A percentile compares a stretch with the other conserved stretches of the same genome.
Evolutionary conservation across 1,140 invertebrate genomes (phyloP).

Genomic region (Drosophila varians): DNA sequence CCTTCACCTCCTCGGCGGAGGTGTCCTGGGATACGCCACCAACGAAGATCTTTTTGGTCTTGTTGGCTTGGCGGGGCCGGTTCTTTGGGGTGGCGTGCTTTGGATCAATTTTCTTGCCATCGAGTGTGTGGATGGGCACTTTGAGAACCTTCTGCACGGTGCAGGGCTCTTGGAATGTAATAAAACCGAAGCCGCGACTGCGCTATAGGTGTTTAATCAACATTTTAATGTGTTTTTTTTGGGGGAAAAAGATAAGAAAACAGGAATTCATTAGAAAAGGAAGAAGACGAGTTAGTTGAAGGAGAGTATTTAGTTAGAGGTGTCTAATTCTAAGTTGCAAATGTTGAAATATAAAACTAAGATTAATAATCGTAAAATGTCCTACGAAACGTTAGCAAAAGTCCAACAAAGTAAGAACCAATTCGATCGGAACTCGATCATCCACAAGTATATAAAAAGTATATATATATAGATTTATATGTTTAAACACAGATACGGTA

Average conservation of each 20-base stretch:
- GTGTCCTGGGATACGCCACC: constrained; percentile 96
- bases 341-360: constrained; percentile 62
- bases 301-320: constrained; percentile 54
- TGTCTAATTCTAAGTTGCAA: constrained; percentile 58
- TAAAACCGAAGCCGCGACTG: constrained; percentile 96
- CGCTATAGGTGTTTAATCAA: constrained; percentile 87
- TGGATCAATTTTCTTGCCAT: constrained; percentile 97
- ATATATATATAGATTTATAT: constrained; percentile 45
- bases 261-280: constrained; percentile 9
- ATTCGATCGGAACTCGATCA: constrained; percentile 56
- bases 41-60: constrained; percentile 96
- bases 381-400: constrained; percentile 80
- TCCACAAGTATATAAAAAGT: constrained; percentile 49
- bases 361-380: constrained; percentile 71
- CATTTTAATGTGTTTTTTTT: too few relatives aligned
- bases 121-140: constrained; percentile 95
- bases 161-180: constrained; percentile 94
- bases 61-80: constrained; percentile 92
- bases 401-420: constrained; percentile 74
- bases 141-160: constrained; percentile 95
- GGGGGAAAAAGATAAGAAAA: constrained; percentile 28
- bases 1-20: constrained; percentile 94
- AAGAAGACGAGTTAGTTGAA: neutral
- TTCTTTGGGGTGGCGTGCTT: constrained; percentile 96
- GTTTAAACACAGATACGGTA: constrained; percentile 58